A percentile compares a stretch with the other conserved stretches of the same genome.
phyloP scores from a whole-genome alignment of 2,113 vertebrate genomes.

The Perca schrenkii region DNA sequence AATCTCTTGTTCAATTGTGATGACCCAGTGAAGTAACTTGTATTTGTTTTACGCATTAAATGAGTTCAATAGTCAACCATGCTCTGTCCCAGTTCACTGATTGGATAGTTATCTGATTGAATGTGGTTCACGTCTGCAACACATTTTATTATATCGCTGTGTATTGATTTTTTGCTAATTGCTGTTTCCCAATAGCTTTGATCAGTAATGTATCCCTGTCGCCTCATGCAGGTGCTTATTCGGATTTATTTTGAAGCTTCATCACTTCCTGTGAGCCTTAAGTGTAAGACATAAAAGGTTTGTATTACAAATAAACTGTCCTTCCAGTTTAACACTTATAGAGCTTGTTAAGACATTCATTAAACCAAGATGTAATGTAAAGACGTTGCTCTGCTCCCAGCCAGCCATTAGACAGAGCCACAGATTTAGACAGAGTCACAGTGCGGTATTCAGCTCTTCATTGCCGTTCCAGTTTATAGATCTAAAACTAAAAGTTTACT shows the following conservation, averaged over 20 bases:
- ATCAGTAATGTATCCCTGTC: slow-evolving; percentile 28
- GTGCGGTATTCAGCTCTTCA: not conserved
- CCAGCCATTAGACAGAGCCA: slow-evolving; percentile 29
- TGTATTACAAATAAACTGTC: slow-evolving; percentile 36
- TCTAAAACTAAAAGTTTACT: slow-evolving; percentile 11
- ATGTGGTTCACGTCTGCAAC: slow-evolving; percentile 43
- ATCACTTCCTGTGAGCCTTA: slow-evolving; percentile 24
- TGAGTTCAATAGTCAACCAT: slow-evolving; percentile 82
- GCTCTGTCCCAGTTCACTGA: slow-evolving; percentile 74
- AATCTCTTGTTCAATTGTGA: slow-evolving; percentile 84
- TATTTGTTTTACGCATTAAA: slow-evolving; percentile 88
- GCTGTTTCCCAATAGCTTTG: slow-evolving; percentile 22
- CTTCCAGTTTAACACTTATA: slow-evolving; percentile 14
- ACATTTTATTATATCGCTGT: slow-evolving; percentile 35
- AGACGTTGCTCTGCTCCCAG: slow-evolving; percentile 11
- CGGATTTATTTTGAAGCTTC: slow-evolving; percentile 22
- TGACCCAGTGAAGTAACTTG: slow-evolving; percentile 87
- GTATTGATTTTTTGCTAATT: slow-evolving; percentile 49
- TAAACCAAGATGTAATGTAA: not conserved
- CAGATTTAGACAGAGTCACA: not conserved
- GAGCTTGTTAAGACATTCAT: not conserved
- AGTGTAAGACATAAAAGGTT: slow-evolving; percentile 28
- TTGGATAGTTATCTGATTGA: slow-evolving; percentile 57
- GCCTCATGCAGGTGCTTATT: slow-evolving; percentile 27
- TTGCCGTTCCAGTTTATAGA: slow-evolving; percentile 14